These are phyloP conservation scores for Heliconius charithonia DNA, from an alignment of 2,888 invertebrate genomes.

Conservation along the genomic window DNA sequence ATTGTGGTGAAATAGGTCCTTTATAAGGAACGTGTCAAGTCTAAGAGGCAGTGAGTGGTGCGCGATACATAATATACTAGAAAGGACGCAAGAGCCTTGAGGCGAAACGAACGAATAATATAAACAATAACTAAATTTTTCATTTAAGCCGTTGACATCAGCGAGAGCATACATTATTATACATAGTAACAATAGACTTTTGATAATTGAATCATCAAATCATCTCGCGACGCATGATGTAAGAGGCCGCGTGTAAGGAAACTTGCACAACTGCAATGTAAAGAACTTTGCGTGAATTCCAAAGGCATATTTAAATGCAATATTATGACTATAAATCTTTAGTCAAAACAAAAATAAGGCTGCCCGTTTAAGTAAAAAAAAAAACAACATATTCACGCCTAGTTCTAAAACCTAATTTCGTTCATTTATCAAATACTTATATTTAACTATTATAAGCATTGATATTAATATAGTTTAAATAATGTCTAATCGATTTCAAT, in stretches of 20 bases:
- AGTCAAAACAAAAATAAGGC: constrained; percentile 8
- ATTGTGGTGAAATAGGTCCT: constrained; percentile 18
- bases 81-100: constrained; percentile 47
- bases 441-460: constrained; percentile 6
- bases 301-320: constrained; percentile 14
- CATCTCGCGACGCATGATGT: constrained; percentile 28
- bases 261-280: constrained; percentile 16
- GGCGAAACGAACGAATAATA: constrained; percentile 37
- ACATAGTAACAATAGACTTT: constrained; percentile 37
- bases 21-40: constrained; percentile 50
- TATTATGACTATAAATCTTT: neutral
- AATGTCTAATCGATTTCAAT: constrained; percentile 2
- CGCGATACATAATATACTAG: constrained; percentile 46
- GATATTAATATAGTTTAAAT: constrained; percentile 7
- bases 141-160: constrained; percentile 44
- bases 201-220: constrained; percentile 42
- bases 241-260: constrained; percentile 18
- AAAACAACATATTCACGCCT: constrained; percentile 15
- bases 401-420: neutral
- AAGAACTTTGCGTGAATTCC: constrained; percentile 5
- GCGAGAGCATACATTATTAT: constrained; percentile 35
- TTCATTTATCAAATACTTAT: constrained; percentile 14
- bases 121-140: constrained; percentile 40
- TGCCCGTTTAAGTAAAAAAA: constrained; percentile 8
- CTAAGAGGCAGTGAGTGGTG: constrained; percentile 61